phyloP scores from a whole-genome alignment of 2,113 vertebrate species.

The Echinops telfairi region DNA sequence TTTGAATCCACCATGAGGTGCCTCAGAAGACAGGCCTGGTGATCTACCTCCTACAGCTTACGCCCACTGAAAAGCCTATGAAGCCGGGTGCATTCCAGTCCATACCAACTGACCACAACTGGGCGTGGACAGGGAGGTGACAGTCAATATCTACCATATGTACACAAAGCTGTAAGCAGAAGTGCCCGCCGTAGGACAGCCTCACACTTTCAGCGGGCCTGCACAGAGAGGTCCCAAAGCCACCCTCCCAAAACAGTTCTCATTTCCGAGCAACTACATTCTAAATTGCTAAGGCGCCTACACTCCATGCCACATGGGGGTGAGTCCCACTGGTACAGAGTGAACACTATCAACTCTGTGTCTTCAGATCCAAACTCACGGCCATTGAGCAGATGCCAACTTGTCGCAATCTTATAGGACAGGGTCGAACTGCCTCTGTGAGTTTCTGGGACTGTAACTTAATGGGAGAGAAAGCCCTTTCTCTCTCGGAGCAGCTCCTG shows the following conservation, averaged over 20 bases:
- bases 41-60: not conserved
- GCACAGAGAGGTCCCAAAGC: not conserved
- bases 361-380: not conserved
- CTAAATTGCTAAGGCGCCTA: not conserved
- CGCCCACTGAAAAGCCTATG: not conserved
- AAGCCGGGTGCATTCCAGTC: not conserved
- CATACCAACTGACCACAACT: not conserved
- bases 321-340: not conserved
- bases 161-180: slow-evolving; percentile 23
- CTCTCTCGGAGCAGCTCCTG: not conserved
- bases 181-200: not conserved
- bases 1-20: not conserved
- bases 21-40: not conserved
- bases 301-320: not conserved
- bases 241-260: not conserved
- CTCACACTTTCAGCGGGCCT: not conserved
- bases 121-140: not conserved
- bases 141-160: not conserved
- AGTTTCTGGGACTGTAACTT: too few relatives aligned
- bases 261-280: not conserved
- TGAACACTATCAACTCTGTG: not conserved
- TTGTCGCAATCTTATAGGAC: not conserved
- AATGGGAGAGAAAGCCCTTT: too few relatives aligned
- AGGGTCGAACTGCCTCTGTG: not conserved
- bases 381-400: not conserved